A percentile compares a stretch with the other conserved stretches of the same genome.
These are phyloP conservation scores for Oscheius sp. DNA, from an alignment of 2,888 invertebrate genomes.

Conservation along the genomic window DNA sequence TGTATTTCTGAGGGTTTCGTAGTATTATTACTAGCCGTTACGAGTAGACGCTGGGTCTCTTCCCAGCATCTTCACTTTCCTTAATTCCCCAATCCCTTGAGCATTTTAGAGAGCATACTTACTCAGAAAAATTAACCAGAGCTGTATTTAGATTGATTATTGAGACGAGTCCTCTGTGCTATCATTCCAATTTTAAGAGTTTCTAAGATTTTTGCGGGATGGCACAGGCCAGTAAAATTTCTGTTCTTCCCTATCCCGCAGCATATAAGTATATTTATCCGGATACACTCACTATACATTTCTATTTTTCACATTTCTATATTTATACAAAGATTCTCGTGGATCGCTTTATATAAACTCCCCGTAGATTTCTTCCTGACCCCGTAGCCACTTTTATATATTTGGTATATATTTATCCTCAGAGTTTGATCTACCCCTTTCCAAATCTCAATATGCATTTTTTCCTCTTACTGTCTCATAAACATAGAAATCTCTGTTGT, in stretches of 20 bases:
- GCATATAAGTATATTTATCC: constrained; percentile 6
- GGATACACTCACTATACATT: constrained; percentile 24
- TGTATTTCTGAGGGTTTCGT: constrained; percentile 24
- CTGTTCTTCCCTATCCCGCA: neutral
- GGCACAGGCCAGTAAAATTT: neutral
- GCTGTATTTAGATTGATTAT: constrained; percentile 32
- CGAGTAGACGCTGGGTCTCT: constrained; percentile 25
- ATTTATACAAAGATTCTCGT: constrained; percentile 15
- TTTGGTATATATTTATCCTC: neutral
- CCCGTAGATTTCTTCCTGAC: too few relatives aligned
- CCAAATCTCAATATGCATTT: constrained; percentile 3
- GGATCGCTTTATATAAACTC: constrained; percentile 31
- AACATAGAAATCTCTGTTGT: constrained; percentile 17
- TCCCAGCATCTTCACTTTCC: neutral
- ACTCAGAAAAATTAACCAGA: constrained; percentile 29
- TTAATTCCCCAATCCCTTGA: neutral
- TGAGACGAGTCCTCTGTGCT: constrained; percentile 31
- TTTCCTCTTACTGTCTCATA: constrained; percentile 11
- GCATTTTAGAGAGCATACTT: constrained; percentile 24
- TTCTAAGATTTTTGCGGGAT: constrained; percentile 22
- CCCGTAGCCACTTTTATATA: neutral
- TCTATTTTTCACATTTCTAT: constrained; percentile 25
- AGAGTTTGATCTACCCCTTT: constrained; percentile 24
- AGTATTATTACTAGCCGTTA: constrained; percentile 26
- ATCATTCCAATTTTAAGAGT: constrained; percentile 33